phyloP scores from a whole-genome alignment of 2,797 vertebrate genomes.

The Toxotes lorentzi region DNA sequence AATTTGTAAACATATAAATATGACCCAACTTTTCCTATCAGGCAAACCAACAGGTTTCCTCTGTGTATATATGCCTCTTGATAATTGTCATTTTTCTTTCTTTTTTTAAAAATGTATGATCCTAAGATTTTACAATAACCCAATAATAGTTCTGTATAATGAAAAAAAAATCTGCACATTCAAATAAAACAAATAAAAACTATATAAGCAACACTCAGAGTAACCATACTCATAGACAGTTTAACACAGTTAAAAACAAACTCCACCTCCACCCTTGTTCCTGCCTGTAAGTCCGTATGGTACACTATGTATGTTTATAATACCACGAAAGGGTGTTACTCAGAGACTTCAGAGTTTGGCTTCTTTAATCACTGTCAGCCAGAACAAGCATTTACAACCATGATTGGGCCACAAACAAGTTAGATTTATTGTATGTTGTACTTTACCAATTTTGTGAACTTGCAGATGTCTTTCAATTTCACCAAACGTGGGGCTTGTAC shows the following conservation, averaged over 20 bases:
- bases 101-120: neutral
- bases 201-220: neutral
- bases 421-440: neutral
- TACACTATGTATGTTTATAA: neutral
- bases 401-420: neutral
- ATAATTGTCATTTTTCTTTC: neutral
- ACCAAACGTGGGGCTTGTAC: constrained; percentile 89
- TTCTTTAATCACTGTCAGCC: neutral
- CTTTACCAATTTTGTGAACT: constrained; percentile 90
- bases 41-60: neutral
- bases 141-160: neutral
- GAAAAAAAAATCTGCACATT: neutral
- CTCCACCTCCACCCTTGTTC: neutral
- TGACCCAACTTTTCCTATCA: too few relatives aligned
- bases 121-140: neutral
- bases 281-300: neutral
- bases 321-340: neutral
- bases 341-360: neutral
- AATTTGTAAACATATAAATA: too few relatives aligned
- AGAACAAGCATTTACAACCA: neutral
- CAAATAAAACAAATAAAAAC: neutral
- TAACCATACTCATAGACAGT: too few relatives aligned
- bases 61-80: neutral
- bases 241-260: neutral
- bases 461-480: constrained; percentile 92